phyloP scores from a whole-genome alignment of 2,113 vertebrate genomes.

The Seriola rivoliana region DNA sequence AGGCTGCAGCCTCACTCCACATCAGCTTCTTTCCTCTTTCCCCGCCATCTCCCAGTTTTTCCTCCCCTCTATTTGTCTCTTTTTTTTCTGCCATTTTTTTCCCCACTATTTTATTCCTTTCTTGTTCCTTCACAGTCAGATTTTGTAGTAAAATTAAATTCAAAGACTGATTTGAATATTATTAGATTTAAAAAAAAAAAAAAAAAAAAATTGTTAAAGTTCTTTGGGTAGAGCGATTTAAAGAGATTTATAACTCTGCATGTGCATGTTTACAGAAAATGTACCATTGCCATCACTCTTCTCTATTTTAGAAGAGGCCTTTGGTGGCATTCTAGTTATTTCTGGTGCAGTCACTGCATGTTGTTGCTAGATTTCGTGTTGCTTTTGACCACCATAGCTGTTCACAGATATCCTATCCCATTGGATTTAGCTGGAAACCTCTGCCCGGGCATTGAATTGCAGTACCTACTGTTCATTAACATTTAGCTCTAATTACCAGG shows the following conservation, averaged over 20 bases:
- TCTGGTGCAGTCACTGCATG: not conserved
- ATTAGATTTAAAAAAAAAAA: not conserved
- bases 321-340: not conserved
- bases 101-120: not conserved
- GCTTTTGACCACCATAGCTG: slow-evolving; percentile 4
- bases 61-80: not conserved
- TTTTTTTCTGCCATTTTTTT: not conserved
- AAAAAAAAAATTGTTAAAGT: not conserved
- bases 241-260: not conserved
- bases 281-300: not conserved
- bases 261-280: not conserved
- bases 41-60: slow-evolving; percentile 7
- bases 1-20: slow-evolving; percentile 37
- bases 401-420: slow-evolving; percentile 29
- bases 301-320: not conserved
- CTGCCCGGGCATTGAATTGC: slow-evolving; percentile 52
- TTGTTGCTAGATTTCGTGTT: not conserved
- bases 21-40: slow-evolving; percentile 22
- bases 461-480: slow-evolving; percentile 79
- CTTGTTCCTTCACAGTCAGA: not conserved
- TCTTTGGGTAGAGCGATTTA: not conserved
- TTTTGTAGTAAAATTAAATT: not conserved
- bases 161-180: not conserved
- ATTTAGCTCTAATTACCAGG: slow-evolving; percentile 83
- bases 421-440: slow-evolving; percentile 46